Base-by-base conservation (phyloP, 2,113 vertebrate genomes). In the Centrocercus urophasianus region DNA sequence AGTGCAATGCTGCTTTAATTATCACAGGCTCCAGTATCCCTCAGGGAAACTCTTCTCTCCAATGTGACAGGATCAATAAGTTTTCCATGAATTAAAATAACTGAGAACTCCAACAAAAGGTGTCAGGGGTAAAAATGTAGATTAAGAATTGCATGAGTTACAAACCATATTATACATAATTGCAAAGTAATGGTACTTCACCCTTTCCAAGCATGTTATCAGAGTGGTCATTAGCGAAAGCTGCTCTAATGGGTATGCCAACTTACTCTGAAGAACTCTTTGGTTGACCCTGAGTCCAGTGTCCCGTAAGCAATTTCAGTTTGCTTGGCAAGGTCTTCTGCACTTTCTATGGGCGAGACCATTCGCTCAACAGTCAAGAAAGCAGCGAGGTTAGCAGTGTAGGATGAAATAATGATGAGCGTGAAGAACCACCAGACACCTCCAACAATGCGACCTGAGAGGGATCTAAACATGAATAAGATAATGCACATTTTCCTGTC, bases 351-450 rank as follows among this genome's bases (percentile, higher is more conserved):
- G 78, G 99, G 99, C 0, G 99, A 99, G 86, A 99, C 99, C 99
- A 99, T 99, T 95, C 99, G 96, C 97, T 99, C 99, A 94, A 99
- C 99, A 7, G 99, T 99, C 96, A 99, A 98, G 98, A 99, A 99
- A 86, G 99, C 99, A 92, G 99, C 99, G 95, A 99, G 98, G 97
- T 99, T 99, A 96, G 99, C 99, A 57, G 99, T 99, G 93, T 99
- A 99, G 63, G 99, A 99, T 42, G 99, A 99, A 97, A 99, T 99
- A 97, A 99, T 99, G 98, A 99, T 99, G 87, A 99, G 99, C 5
- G 99, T 99, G 97, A 99, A 99, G 99, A 99, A 99, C 99, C 99
- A 99, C 99, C 99, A 99, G 65, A 99, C 99, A 56, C 99, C 99
- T 96, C 99, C 99, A 25, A 99, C 99, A 94, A 99, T 99, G 57